These are phyloP conservation scores for Setophaga coronata DNA, from an alignment of 2,113 vertebrate species.

Conservation along the genomic window DNA sequence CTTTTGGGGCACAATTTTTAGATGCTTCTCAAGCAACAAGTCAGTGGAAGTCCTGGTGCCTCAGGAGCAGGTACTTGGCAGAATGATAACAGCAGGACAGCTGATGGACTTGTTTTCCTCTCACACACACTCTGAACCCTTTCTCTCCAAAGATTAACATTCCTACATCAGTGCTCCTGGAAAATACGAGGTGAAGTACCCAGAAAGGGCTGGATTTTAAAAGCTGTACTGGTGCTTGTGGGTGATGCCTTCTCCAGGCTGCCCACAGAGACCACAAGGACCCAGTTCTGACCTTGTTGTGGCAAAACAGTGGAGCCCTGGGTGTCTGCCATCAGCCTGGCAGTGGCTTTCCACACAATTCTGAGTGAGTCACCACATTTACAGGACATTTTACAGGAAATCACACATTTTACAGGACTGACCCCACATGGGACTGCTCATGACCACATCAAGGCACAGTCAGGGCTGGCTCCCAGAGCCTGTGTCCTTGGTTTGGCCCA, in stretches of 20 bases:
- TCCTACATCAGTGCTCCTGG: neutral
- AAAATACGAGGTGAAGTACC: neutral
- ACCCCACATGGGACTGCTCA: neutral
- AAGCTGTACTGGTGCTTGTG: neutral
- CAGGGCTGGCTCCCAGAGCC: neutral
- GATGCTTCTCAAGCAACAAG: neutral
- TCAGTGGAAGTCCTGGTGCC: neutral
- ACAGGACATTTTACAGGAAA: neutral
- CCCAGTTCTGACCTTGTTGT: neutral
- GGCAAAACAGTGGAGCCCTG: neutral
- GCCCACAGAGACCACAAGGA: neutral
- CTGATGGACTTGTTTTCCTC: neutral
- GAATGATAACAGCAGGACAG: neutral
- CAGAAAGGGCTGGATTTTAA: neutral
- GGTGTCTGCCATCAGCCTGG: neutral
- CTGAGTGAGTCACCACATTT: neutral
- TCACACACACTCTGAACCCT: neutral
- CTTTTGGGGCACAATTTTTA: neutral
- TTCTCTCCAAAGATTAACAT: neutral
- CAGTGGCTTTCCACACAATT: accelerated
- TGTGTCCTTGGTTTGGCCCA: neutral
- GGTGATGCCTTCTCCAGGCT: neutral
- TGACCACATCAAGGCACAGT: neutral
- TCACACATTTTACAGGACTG: neutral
- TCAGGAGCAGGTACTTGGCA: neutral